Evolutionary conservation across 2,797 vertebrate species (phyloP).

Genomic region (Acestrorhynchus altus): DNA sequence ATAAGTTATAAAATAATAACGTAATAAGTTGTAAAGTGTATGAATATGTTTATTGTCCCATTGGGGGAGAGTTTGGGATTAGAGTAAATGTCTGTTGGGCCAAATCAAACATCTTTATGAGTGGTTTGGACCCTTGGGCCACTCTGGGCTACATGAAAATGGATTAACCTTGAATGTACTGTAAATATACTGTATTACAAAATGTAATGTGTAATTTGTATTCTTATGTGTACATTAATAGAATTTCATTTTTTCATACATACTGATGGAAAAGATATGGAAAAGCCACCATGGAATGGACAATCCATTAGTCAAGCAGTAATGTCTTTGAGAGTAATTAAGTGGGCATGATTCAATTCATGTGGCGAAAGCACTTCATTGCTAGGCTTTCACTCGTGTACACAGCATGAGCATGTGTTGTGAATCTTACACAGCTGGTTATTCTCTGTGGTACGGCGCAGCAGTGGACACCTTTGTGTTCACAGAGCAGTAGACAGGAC

Average conservation of each 20-base stretch:
- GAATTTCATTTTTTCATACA: background rate
- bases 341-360: background rate
- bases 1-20: too few relatives aligned
- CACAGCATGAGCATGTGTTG: background rate
- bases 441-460: conserved; percentile 3
- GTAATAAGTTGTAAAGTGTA: too few relatives aligned
- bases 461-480: conserved; percentile 3
- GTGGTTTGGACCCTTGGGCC: too few relatives aligned
- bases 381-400: background rate
- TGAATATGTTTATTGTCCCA: too few relatives aligned
- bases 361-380: background rate
- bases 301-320: background rate
- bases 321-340: background rate
- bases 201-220: too few relatives aligned
- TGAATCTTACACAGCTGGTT: conserved; percentile 3
- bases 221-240: background rate
- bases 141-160: too few relatives aligned
- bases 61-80: too few relatives aligned
- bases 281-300: background rate
- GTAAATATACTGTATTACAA: too few relatives aligned
- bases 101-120: too few relatives aligned
- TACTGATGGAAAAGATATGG: background rate
- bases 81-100: too few relatives aligned
- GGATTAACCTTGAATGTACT: too few relatives aligned
- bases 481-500: conserved; percentile 7